These are phyloP conservation scores for Ophioderma brevispina DNA, from an alignment of 35 echinoderm and acorn worm genomes.

Conservation along the genomic window DNA sequence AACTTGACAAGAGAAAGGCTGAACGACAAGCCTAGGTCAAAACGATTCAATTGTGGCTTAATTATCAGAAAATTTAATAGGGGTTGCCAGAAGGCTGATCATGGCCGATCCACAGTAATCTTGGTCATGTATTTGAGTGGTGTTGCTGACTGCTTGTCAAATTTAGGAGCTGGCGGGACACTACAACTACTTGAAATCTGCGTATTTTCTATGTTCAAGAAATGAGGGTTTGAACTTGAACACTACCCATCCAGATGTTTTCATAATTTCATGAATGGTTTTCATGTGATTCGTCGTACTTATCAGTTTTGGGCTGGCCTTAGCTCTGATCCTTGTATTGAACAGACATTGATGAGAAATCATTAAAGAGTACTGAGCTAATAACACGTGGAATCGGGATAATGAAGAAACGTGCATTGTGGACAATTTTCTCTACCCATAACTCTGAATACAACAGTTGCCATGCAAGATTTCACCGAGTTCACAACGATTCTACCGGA, in stretches of 20 bases:
- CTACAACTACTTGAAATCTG: constrained; percentile 66
- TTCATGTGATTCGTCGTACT: constrained; percentile 48
- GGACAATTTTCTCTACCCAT: constrained; percentile 49
- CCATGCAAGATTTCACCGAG: constrained; percentile 59
- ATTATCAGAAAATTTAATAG: constrained; percentile 32
- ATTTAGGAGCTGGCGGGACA: constrained; percentile 71
- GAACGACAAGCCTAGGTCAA: background rate
- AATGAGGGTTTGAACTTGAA: constrained; percentile 61
- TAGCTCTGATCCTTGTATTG: constrained; percentile 57
- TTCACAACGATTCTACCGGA: constrained; percentile 47
- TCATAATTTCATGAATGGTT: too few species aligned
- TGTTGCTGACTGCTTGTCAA: constrained; percentile 36
- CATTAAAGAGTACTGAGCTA: constrained; percentile 35
- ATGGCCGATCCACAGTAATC: constrained; percentile 60
- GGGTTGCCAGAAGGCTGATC: constrained; percentile 31
- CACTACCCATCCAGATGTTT: constrained; percentile 49
- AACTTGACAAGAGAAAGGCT: background rate
- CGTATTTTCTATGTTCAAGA: background rate
- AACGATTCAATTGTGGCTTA: background rate
- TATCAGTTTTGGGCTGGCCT: constrained; percentile 65
- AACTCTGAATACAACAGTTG: constrained; percentile 47
- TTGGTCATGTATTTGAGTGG: constrained; percentile 29
- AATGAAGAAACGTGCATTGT: constrained; percentile 13
- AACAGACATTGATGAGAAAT: constrained; percentile 67
- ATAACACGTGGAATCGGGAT: constrained; percentile 55